Percentiles rank a stretch among this genome's conserved stretches.
Conservation (phyloP, 2,888 invertebrate species). For the Synanthedon andrenaeformis region DNA sequence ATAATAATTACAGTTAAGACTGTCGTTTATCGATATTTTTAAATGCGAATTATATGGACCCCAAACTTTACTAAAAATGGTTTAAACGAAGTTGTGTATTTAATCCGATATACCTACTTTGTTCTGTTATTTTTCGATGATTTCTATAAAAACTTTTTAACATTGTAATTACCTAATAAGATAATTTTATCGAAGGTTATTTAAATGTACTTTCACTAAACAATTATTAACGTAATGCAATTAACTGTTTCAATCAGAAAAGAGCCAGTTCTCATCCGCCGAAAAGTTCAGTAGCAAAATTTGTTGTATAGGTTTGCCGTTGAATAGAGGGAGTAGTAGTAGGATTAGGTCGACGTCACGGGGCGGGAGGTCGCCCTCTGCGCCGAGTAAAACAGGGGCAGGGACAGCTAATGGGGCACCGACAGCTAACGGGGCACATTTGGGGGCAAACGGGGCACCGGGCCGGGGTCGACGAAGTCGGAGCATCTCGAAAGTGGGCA, state of each 20-base stretch:
- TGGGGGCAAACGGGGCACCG: constrained; percentile 29
- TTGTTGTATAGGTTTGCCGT: constrained; percentile 73
- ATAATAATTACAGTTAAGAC: too few species aligned
- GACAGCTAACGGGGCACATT: constrained; percentile 20
- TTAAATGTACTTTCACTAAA: too few species aligned
- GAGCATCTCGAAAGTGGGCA: constrained; percentile 66
- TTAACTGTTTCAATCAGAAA: neutral
- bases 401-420: constrained; percentile 16
- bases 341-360: constrained; percentile 68
- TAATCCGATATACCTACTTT: too few species aligned
- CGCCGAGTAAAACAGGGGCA: constrained; percentile 45
- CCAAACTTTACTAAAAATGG: too few species aligned
- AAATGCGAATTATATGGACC: too few species aligned
- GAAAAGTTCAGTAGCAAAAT: constrained; percentile 29
- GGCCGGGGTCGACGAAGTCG: constrained; percentile 55
- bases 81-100: too few species aligned
- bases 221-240: too few species aligned
- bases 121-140: too few species aligned
- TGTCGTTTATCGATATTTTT: too few species aligned
- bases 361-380: constrained; percentile 59
- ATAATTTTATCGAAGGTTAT: too few species aligned
- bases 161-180: too few species aligned
- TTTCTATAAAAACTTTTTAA: too few species aligned
- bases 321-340: constrained; percentile 73
- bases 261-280: constrained; percentile 40